Evolutionary conservation across 1,140 invertebrate genomes (phyloP).

Genomic region (Heliconius congener): DNA sequence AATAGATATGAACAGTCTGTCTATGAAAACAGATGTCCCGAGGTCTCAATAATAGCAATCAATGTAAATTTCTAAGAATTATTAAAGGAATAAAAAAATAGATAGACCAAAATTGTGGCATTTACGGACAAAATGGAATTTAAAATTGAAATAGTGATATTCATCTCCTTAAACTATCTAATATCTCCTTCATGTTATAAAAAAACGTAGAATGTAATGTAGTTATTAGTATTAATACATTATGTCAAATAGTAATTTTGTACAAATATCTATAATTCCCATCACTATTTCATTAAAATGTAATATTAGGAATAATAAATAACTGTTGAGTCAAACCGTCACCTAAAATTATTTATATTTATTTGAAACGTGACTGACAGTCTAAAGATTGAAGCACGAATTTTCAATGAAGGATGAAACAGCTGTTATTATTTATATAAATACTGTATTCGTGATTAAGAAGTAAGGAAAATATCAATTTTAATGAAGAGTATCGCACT

Average conservation of each 20-base stretch:
- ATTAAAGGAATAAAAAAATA: too few relatives aligned
- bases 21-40: too few relatives aligned
- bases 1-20: too few relatives aligned
- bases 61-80: too few relatives aligned
- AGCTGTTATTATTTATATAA: slow-evolving; percentile 37
- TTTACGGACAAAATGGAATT: too few relatives aligned
- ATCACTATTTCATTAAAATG: slow-evolving; percentile 1
- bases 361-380: slow-evolving; percentile 40
- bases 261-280: not conserved
- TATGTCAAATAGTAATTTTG: not conserved
- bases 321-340: slow-evolving; percentile 20
- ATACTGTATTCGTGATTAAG: slow-evolving; percentile 31
- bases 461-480: slow-evolving; percentile 21
- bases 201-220: too few relatives aligned
- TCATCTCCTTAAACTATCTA: too few relatives aligned
- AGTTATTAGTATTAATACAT: too few relatives aligned
- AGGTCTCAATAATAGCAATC: too few relatives aligned
- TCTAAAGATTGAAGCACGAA: slow-evolving; percentile 36
- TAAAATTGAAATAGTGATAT: too few relatives aligned
- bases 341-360: slow-evolving; percentile 29
- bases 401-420: slow-evolving; percentile 41
- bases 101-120: too few relatives aligned
- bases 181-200: too few relatives aligned
- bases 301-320: slow-evolving; percentile 8
- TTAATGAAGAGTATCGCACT: slow-evolving; percentile 14